Base-by-base conservation (phyloP, 2,113 vertebrate genomes). In the Dipodomys ordii region DNA sequence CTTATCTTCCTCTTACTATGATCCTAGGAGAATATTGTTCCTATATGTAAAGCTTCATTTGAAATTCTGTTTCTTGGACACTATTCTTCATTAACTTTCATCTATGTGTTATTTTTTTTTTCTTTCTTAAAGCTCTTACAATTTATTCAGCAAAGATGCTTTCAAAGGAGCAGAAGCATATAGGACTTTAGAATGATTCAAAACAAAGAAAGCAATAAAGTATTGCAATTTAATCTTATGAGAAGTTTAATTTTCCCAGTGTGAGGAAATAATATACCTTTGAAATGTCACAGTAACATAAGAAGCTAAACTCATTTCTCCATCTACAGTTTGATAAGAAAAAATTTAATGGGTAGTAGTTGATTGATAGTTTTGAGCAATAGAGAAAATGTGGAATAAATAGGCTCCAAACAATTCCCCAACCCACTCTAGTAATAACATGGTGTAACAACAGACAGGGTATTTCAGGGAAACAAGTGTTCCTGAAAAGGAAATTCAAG, bases 231-330 rank as follows among this genome's bases (percentile, higher is more conserved):
- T 88, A 88, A 96, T 80, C 80, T 95, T 92, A 95, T 0, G 0
- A 96, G 68, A 97, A 96, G 62, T 65, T 95, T 80, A 91, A 77
- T 97, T 96, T 97, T 97, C 76, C 74, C 49, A 90, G 60, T 53
- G 68, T 23, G 74, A 93, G 46, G 73, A 95, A 95, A 93, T 85
- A 92, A 96, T 92, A 82, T 22, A 73, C 12, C 62, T 39, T 82
- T 76, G 19, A 77, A 95, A 15, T 22, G 72, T 90, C 57, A 88
- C 90, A 87, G 73, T 22, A 91, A 83, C 76, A 83, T 77, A 94
- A 93, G 80, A 96, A 92, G 44, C 15, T 95, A 96, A 97, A 82
- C 53, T 93, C 2, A n/a, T 96, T 94, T 96, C 95, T 88, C 77
- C n/a, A 57, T 93, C 96, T 84, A 71, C 0, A 89, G 25, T 53